Conservation (phyloP, 2,888 invertebrate species). For the Polietes domitor region DNA sequence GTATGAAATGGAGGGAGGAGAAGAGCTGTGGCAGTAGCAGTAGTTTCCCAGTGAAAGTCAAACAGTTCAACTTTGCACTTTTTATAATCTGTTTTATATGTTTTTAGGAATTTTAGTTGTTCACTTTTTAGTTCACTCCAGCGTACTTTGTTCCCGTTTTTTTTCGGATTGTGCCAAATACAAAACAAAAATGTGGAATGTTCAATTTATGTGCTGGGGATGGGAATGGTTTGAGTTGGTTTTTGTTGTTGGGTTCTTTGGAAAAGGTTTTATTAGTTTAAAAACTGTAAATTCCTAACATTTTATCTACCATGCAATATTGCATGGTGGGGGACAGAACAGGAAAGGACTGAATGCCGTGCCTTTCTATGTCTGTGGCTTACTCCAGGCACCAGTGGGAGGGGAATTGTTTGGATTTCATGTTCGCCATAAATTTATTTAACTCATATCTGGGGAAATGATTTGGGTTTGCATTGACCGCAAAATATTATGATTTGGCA, state of each 20-base stretch:
- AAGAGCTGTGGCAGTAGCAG: background rate
- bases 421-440: conserved; percentile 57
- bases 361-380: background rate
- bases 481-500: conserved; percentile 53
- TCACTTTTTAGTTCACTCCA: background rate
- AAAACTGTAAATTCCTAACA: conserved; percentile 61
- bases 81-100: conserved; percentile 65
- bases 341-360: background rate
- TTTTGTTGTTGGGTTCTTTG: background rate
- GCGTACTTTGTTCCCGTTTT: background rate
- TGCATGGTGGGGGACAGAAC: background rate
- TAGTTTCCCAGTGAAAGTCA: conserved; percentile 52
- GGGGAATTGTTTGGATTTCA: background rate
- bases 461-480: conserved; percentile 53
- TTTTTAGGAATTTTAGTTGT: conserved; percentile 54
- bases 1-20: background rate
- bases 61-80: conserved; percentile 65
- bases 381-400: background rate
- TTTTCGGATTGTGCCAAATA: background rate
- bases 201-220: conserved; percentile 31
- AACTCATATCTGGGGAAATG: conserved; percentile 59
- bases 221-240: background rate
- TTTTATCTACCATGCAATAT: conserved; percentile 62
- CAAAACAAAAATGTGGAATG: conserved; percentile 41
- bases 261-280: conserved; percentile 51